Evolutionary conservation across 2,113 vertebrate genomes (phyloP), one percentile per base, ranked within the genome.

Genomic region (Nibea coibor): DNA sequence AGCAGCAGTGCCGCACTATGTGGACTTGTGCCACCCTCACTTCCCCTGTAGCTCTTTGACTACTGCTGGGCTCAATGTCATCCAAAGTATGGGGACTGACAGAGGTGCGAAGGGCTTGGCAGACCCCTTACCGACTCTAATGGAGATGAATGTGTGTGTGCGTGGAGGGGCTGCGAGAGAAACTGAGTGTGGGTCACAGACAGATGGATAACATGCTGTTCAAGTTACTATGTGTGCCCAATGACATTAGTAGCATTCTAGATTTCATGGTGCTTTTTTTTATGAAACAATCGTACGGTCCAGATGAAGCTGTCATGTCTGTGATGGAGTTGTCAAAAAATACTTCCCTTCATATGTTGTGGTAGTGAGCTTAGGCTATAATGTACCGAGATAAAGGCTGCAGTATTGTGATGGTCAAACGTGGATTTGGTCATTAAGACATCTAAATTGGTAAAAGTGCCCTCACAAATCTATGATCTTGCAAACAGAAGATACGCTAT

Each of bases 61-160:
- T 75, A 59, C 86, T 87, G 78, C 86, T 84, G 83, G 35, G 80
- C 78, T 91, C 90, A 91, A 93, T 90, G 90, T 93, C 92, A 91
- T 89, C 85, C 77, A 74, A 86, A 77, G 47, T 61, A 87, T 83
- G 45, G 62, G 51, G 67, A 75, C 57, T 86, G 86, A 90, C 84
- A 80, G 87, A 87, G 83, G 81, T 87, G 75, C 45, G 69, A 75
- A 72, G 84, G 84, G 83, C 74, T 78, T 72, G 57, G 82, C 87
- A 84, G 83, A 77, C 83, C 72, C 73, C 59, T 71, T 42, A 56
- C 66, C 54, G 70, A 31, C 82, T 74, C 56, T 83, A 88, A 90
- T 85, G 82, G 86, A 85, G 84, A 82, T 82, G 39, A 86, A 84
- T 88, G 71, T 43, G 48, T 63, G 56, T 78, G 71, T 50, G 16